Conservation (phyloP, 2,113 vertebrate genomes). For the Semicossyphus pulcher region DNA sequence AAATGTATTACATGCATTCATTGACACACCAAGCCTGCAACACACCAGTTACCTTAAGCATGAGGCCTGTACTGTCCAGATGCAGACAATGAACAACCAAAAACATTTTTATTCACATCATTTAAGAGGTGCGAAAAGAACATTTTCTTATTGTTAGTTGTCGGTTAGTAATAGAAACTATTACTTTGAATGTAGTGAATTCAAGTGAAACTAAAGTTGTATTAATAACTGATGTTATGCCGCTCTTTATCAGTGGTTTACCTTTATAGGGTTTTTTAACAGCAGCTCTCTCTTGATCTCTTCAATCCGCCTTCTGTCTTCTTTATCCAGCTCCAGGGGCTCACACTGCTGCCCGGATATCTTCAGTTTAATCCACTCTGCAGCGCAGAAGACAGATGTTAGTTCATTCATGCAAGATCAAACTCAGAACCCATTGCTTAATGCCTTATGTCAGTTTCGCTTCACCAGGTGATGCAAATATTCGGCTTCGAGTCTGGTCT, state of each 20-base stretch:
- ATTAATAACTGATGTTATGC: no score
- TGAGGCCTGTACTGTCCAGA: conserved; percentile 33
- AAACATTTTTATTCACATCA: no score
- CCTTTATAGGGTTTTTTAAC: conserved; percentile 73
- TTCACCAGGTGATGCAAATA: no score
- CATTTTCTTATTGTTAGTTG: no score
- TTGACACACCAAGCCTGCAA: conserved; percentile 35
- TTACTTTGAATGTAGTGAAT: no score
- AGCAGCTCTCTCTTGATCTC: conserved; percentile 89
- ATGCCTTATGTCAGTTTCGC: background rate
- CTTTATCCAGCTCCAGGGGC: conserved; percentile 79
- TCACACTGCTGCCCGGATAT: conserved; percentile 79
- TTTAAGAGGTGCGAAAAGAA: no score
- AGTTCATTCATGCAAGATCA: no score
- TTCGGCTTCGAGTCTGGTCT: no score
- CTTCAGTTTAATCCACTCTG: conserved; percentile 88
- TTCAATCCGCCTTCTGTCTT: conserved; percentile 85
- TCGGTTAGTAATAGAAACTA: no score
- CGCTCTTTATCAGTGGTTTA: conserved; percentile 52
- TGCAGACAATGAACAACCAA: conserved; percentile 27
- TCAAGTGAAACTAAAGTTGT: no score
- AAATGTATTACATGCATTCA: background rate
- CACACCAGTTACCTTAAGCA: conserved; percentile 61
- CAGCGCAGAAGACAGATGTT: background rate
- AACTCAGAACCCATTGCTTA: no score